A percentile compares a stretch with the other conserved stretches of the same genome.
phyloP scores from a whole-genome alignment of 2,113 vertebrate genomes.

The human (Homo sapiens) region DNA sequence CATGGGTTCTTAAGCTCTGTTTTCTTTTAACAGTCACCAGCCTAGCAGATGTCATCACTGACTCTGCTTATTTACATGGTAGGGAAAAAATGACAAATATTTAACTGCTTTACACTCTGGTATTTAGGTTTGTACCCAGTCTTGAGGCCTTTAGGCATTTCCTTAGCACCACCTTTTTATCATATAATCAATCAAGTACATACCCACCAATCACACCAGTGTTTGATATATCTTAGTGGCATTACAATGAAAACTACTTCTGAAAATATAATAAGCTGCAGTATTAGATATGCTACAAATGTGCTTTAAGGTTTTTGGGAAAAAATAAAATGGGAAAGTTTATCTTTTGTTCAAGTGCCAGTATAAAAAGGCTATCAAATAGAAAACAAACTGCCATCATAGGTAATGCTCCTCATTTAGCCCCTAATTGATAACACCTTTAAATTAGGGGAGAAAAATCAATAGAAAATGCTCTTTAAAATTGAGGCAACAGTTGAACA shows the following conservation, averaged over 20 bases:
- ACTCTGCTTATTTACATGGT: neutral
- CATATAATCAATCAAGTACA: neutral
- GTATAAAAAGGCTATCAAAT: neutral
- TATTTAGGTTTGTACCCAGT: neutral
- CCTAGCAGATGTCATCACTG: neutral
- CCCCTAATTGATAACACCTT: neutral
- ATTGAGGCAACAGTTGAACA: neutral
- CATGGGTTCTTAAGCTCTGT: neutral
- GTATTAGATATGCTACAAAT: neutral
- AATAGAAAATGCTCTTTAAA: neutral
- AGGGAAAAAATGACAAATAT: neutral
- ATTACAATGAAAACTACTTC: neutral
- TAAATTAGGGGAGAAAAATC: neutral
- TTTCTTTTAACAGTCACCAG: neutral
- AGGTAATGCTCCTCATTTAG: neutral
- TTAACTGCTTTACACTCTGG: neutral
- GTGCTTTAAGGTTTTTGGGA: neutral
- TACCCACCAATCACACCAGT: neutral
- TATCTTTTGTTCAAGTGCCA: neutral
- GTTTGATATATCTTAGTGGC: neutral
- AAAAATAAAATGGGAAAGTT: neutral
- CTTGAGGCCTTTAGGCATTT: neutral
- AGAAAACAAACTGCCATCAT: neutral
- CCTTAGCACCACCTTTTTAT: neutral
- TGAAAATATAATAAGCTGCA: neutral